A percentile compares a stretch with the other conserved stretches of the same genome.
Evolutionary conservation across 2,888 invertebrate genomes (phyloP).

Genomic region (Spodoptera littoralis): DNA sequence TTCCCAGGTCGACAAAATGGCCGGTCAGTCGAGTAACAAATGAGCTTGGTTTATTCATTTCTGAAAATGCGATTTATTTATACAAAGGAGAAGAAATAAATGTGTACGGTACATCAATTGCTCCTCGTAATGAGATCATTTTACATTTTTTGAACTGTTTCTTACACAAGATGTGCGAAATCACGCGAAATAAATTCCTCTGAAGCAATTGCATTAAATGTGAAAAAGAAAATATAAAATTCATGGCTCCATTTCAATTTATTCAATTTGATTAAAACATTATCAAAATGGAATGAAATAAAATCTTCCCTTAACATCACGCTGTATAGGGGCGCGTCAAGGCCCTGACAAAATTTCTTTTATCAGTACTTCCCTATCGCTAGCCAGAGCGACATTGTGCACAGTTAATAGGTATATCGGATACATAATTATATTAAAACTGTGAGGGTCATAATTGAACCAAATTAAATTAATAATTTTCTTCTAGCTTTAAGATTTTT

Average conservation of each 20-base stretch:
- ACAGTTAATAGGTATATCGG: constrained; percentile 17
- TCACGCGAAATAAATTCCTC: too few relatives aligned
- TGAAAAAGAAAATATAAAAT: not conserved
- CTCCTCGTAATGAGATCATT: not conserved
- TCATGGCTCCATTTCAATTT: not conserved
- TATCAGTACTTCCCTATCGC: constrained; percentile 65
- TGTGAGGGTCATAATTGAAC: constrained; percentile 5
- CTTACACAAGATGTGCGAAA: too few relatives aligned
- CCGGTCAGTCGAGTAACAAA: constrained; percentile 36
- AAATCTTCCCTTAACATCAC: constrained; percentile 46
- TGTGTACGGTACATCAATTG: constrained; percentile 19
- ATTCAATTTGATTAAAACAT: not conserved
- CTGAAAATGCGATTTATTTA: constrained; percentile 35
- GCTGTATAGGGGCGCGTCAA: constrained; percentile 61
- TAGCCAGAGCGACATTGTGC: constrained; percentile 57
- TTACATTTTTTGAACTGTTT: too few relatives aligned
- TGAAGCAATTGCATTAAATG: not conserved
- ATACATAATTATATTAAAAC: constrained; percentile 2
- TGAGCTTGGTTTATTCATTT: constrained; percentile 41
- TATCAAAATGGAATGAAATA: not conserved
- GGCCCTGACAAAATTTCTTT: constrained; percentile 53
- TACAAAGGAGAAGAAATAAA: constrained; percentile 28
- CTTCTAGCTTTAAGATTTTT: constrained; percentile 4
- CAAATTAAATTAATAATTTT: not conserved
- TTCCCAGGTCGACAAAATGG: constrained; percentile 35